Evolutionary conservation across 2,113 vertebrate species (phyloP).

Genomic region (Eolophus roseicapilla): DNA sequence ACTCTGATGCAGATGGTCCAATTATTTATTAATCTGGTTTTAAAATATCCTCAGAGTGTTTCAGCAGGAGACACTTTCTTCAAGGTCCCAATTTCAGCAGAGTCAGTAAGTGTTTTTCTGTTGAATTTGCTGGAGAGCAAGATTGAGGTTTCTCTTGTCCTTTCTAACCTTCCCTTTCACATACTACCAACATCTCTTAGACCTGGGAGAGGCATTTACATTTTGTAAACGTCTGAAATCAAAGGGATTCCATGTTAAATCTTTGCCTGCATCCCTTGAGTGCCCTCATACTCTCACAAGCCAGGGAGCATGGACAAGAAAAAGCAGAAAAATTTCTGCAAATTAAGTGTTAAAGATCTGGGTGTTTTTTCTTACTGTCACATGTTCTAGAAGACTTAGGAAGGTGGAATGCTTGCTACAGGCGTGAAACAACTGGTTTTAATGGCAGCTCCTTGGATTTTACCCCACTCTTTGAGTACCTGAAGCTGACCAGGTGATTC

Average conservation of each 20-base stretch:
- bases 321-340: not conserved
- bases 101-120: not conserved
- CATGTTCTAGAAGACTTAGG: not conserved
- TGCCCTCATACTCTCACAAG: not conserved
- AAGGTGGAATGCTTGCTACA: not conserved
- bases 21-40: constrained; percentile 66
- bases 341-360: not conserved
- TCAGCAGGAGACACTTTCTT: constrained; percentile 40
- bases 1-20: constrained; percentile 50
- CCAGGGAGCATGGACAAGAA: not conserved
- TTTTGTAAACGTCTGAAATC: constrained; percentile 16
- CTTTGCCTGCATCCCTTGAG: not conserved
- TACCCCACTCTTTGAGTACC: not conserved
- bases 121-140: constrained; percentile 5
- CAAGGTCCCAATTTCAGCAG: constrained; percentile 31
- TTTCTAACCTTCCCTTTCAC: constrained; percentile 37
- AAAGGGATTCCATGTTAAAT: not conserved
- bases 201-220: not conserved
- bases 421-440: not conserved
- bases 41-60: constrained; percentile 37
- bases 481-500: not conserved
- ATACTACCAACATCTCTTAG: not conserved
- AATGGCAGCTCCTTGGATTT: not conserved
- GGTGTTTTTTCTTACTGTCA: not conserved
- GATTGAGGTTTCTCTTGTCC: not conserved